Conservation (phyloP, 2,797 vertebrate genomes). For the Columba guinea region DNA sequence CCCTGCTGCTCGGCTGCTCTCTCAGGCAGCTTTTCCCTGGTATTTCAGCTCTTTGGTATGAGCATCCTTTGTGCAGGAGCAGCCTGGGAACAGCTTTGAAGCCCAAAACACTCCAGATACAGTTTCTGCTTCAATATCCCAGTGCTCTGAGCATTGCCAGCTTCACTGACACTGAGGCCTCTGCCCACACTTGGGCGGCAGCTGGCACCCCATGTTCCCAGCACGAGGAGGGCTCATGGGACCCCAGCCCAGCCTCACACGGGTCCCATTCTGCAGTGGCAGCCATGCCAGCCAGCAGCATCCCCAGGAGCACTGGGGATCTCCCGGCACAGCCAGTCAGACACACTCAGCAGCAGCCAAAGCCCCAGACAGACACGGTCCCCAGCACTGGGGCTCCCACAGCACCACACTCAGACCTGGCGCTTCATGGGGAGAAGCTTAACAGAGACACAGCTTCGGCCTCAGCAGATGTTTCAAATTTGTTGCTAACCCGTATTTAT, state of each 20-base stretch:
- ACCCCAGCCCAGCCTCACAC: neutral
- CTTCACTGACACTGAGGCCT: accelerated
- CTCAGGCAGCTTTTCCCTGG: accelerated
- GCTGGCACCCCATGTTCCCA: accelerated
- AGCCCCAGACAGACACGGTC: neutral
- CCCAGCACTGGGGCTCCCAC: neutral
- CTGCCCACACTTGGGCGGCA: accelerated
- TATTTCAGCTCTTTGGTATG: neutral
- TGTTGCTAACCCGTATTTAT: conserved; percentile 44
- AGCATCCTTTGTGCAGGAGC: neutral
- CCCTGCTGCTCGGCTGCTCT: accelerated
- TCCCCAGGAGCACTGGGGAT: neutral
- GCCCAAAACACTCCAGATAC: neutral
- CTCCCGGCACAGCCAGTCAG: neutral
- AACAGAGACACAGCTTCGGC: neutral
- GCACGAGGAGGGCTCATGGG: accelerated
- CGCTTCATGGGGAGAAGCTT: neutral
- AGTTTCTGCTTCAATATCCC: neutral
- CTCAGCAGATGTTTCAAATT: conserved; percentile 51
- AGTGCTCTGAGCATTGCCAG: neutral
- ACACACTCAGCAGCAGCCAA: accelerated
- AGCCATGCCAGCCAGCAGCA: accelerated
- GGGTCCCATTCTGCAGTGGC: accelerated
- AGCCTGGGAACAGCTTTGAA: neutral
- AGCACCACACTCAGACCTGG: neutral